Evolutionary conservation across 2,888 invertebrate genomes (phyloP), one percentile per base, ranked within the genome.

Genomic region (Drosophila infuscata): DNA sequence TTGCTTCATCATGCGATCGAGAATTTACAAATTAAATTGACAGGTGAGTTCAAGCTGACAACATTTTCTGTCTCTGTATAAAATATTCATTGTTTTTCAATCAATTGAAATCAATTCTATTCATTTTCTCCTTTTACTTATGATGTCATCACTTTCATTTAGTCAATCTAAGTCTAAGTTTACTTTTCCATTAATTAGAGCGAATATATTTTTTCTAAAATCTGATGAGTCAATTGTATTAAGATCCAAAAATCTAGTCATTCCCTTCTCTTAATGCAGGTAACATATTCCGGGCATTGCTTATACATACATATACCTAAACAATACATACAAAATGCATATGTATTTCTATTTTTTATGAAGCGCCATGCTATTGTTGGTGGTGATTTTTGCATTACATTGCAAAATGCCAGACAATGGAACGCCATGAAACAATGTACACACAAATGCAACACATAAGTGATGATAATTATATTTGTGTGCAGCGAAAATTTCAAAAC

Each of bases 401-500:
- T 88, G 82, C 83, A 79, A 83, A 88, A 83, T 82, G 70, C 63
- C 60, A 88, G 84, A 83, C 83, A 83, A 83, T 83, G 70, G 88
- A 65, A 64, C 56, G 51, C 66, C 69, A 70, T 76, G 79, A 84
- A 87, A 81, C 73, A 79, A 69, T 71, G 58, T 46, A 49, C 38
- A 61, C 38, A 51, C 46, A 73, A 60, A 33, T 68, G 63, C 62
- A 74, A 56, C 56, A 63, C 76, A 66, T 60, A 59, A 59, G 68
- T 66, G 65, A 73, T 67, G 68, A 77, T 81, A 81, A 78, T 86
- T 80, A 74, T 69, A 75, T 69, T 87, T 81, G 82, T 76, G 76
- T 79, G 88, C 70, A 67, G 69, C 61, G 63, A 67, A 76, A 67
- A 77, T 69, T 64, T 72, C 80, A 82, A 70, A 74, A 74, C 83